Evolutionary conservation across 2,113 vertebrate species (phyloP).

Genomic region (Corynorhinus townsendii): DNA sequence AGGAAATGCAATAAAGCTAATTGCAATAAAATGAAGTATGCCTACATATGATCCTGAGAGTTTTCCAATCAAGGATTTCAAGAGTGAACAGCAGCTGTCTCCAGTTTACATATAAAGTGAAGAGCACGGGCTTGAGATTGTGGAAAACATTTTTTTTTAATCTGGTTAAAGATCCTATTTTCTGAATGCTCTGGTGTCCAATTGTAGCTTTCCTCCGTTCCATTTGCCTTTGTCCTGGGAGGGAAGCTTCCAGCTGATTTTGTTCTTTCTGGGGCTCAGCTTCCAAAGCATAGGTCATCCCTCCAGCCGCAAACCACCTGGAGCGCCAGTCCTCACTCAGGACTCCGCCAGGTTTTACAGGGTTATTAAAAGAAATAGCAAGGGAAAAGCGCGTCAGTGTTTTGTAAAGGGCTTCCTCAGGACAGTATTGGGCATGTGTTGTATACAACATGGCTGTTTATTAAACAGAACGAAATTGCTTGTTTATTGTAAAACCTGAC

Average conservation of each 20-base stretch:
- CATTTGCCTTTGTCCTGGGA: background rate
- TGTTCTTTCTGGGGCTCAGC: background rate
- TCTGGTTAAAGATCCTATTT: background rate
- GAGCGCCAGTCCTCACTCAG: background rate
- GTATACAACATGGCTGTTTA: background rate
- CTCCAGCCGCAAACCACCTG: background rate
- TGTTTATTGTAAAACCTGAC: constrained; percentile 8
- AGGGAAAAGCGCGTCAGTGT: background rate
- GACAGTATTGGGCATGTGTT: constrained; percentile 5
- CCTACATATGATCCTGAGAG: background rate
- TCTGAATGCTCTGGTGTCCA: background rate
- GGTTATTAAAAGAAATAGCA: constrained; percentile 5
- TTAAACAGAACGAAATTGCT: background rate
- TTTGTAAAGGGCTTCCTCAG: constrained; percentile 17
- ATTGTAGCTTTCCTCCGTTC: background rate
- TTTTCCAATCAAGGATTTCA: background rate
- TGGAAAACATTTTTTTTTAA: background rate
- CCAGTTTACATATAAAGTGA: background rate
- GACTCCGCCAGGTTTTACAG: background rate
- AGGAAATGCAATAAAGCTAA: background rate
- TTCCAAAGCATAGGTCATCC: constrained; percentile 1
- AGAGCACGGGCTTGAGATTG: background rate
- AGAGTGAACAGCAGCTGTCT: background rate
- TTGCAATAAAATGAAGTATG: background rate
- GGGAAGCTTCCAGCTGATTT: background rate